These are phyloP conservation scores for Sweltsa coloradensis DNA, from an alignment of 1,140 invertebrate genomes.

Conservation along the genomic window DNA sequence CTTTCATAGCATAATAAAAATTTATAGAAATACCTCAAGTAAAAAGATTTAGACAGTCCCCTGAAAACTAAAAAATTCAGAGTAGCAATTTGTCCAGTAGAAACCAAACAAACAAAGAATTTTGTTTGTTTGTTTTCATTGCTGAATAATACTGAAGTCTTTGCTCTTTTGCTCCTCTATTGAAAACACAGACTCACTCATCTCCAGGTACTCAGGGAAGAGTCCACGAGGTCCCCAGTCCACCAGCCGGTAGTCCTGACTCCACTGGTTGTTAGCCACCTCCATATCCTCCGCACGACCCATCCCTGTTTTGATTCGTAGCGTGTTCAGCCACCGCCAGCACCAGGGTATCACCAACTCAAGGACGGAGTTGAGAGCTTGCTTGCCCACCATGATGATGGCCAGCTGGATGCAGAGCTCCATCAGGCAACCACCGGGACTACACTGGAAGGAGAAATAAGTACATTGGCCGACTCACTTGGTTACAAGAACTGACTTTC, in stretches of 20 bases:
- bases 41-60: neutral
- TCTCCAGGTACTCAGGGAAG: conserved; percentile 95
- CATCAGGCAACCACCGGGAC: conserved; percentile 48
- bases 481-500: no score
- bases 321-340: conserved; percentile 57
- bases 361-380: conserved; percentile 46
- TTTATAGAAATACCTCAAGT: neutral
- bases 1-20: neutral
- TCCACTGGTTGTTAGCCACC: conserved; percentile 52
- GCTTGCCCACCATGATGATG: conserved; percentile 59
- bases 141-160: neutral
- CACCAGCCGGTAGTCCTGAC: conserved; percentile 81
- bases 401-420: conserved; percentile 53
- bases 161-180: no score
- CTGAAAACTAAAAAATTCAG: neutral
- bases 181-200: conserved; percentile 51
- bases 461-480: no score
- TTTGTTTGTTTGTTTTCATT: neutral
- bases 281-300: conserved; percentile 23
- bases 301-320: conserved; percentile 41
- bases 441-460: conserved; percentile 36
- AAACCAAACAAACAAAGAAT: neutral
- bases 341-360: conserved; percentile 48
- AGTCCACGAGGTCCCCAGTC: conserved; percentile 82
- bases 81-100: neutral